Base-by-base conservation (phyloP, 1,140 invertebrate species). In the Phthorimaea operculella region DNA sequence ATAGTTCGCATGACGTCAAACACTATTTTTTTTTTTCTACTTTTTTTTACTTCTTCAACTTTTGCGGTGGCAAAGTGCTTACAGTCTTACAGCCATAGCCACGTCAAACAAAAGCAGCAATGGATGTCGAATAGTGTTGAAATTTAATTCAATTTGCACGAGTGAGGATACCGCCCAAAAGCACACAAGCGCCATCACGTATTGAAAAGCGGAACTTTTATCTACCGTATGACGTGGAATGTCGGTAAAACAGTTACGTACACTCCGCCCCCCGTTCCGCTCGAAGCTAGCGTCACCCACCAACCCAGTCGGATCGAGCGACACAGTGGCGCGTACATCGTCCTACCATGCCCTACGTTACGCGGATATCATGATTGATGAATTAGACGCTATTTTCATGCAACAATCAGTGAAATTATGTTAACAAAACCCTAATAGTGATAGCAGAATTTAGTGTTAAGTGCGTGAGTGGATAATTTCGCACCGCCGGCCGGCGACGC, bases 1-100 rank as follows among this genome's bases (percentile, higher is more conserved):
- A 77, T 84, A 69, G 60, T 67, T 79, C 67, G 74, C 71, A 76
- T 84, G 81, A 84, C 81, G 81, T 84, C 77, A 82, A 84, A 73
- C 71, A 77, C 66, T 72, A 64, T 55, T 62, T 28, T 50, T 50
- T 28, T 28, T 18, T 28, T 4, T 6, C 2, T 2, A 28, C 21
- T 28, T 28, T 28, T 28, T 28, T 28, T n/a, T n/a, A n/a, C n/a
- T n/a, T n/a, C n/a, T n/a, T n/a, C n/a, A n/a, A n/a, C n/a, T n/a
- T 2, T 28, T 28, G 21, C 2, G 21, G 21, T 28, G 6, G 6
- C 21, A 28, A 28, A 28, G 21, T 6, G 21, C 21, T 2, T 28
- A 28, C n/a, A n/a, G n/a, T n/a, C n/a, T n/a, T 28, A 28, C 21
- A 28, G 21, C 21, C 21, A 28, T 28, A 28, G 21, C 21, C 21